Conservation (phyloP, 2,888 invertebrate species). For the Lasioglossum figueresi region DNA sequence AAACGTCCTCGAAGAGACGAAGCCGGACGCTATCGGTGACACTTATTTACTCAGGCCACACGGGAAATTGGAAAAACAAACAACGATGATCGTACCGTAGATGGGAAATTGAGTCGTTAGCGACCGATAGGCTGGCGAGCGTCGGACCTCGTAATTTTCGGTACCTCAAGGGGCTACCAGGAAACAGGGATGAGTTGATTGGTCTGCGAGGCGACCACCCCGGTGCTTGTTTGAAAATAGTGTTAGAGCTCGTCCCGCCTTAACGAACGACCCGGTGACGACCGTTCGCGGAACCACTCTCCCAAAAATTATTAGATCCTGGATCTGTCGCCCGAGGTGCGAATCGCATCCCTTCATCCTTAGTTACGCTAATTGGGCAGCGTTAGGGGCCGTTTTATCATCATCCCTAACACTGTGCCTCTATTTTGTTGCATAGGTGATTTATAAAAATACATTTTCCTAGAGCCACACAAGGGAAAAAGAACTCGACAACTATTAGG, state of each 20-base stretch:
- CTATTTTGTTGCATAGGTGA: not conserved
- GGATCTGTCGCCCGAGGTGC: not conserved
- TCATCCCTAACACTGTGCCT: too few relatives aligned
- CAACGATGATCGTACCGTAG: conserved; percentile 38
- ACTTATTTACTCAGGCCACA: conserved; percentile 63
- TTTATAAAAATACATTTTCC: not conserved
- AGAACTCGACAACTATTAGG: not conserved
- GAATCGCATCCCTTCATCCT: not conserved
- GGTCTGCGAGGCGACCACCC: conserved; percentile 54
- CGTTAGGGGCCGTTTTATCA: not conserved
- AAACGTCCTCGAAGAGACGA: not conserved
- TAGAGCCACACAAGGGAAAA: not conserved
- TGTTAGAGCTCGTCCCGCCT: conserved; percentile 38
- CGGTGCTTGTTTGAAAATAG: conserved; percentile 47
- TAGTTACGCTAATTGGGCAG: not conserved
- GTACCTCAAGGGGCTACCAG: conserved; percentile 49
- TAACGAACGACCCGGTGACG: conserved; percentile 31
- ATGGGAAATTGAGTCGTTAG: conserved; percentile 70
- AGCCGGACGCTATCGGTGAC: not conserved
- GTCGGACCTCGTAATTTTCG: conserved; percentile 60
- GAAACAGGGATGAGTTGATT: conserved; percentile 36
- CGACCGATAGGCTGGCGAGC: conserved; percentile 51
- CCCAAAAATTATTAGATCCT: conserved; percentile 11
- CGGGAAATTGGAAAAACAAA: conserved; percentile 75
- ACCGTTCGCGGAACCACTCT: not conserved